phyloP scores from a whole-genome alignment of 2,888 invertebrate species.

The Leptura quadrifasciata region DNA sequence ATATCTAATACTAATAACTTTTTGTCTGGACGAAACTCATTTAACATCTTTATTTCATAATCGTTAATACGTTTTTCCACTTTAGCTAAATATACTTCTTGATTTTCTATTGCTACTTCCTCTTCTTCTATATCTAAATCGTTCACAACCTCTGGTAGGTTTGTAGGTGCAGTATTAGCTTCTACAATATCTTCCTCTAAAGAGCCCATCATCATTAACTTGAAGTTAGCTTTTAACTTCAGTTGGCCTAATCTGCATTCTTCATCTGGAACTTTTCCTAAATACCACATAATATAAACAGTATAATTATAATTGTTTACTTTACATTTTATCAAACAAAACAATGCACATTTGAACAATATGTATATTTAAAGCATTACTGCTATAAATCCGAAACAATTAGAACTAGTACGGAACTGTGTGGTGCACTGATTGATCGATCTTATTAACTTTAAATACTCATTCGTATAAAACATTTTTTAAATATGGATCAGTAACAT shows the following conservation, averaged over 20 bases:
- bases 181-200: constrained; percentile 93
- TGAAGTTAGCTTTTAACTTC: constrained; percentile 90
- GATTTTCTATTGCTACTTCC: constrained; percentile 82
- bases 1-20: constrained; percentile 95
- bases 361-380: too few relatives aligned
- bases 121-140: constrained; percentile 95
- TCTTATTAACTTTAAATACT: too few relatives aligned
- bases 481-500: too few relatives aligned
- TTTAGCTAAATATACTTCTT: constrained; percentile 85
- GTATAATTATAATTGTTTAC: too few relatives aligned
- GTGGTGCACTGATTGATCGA: too few relatives aligned
- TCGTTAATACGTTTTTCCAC: constrained; percentile 89
- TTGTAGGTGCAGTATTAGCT: constrained; percentile 86
- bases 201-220: constrained; percentile 98
- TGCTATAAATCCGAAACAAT: too few relatives aligned
- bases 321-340: too few relatives aligned
- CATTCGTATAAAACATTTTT: too few relatives aligned
- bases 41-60: constrained; percentile 88
- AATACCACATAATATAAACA: too few relatives aligned
- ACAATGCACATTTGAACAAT: too few relatives aligned
- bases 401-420: too few relatives aligned
- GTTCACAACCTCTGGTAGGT: constrained; percentile 90
- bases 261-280: constrained; percentile 91
- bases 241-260: constrained; percentile 84
- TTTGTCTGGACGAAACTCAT: constrained; percentile 89